Evolutionary conservation across 2,888 invertebrate species (phyloP).

Genomic region (Ceraclea dissimilis): DNA sequence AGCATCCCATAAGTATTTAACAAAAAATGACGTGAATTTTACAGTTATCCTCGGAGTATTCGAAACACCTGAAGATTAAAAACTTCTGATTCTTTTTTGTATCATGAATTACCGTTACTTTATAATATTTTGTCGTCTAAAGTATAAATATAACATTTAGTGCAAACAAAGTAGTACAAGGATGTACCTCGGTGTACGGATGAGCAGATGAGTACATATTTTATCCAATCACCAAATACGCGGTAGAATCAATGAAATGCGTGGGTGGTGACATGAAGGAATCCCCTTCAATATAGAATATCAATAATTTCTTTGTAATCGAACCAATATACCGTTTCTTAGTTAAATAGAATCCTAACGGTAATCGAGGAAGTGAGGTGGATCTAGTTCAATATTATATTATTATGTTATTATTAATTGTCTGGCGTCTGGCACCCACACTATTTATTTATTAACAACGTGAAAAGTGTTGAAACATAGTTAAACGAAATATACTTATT

Average conservation of each 20-base stretch:
- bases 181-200: neutral
- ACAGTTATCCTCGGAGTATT: too few species aligned
- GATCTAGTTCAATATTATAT: neutral
- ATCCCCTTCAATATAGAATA: constrained; percentile 15
- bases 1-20: too few species aligned
- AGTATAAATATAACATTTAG: too few species aligned
- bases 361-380: constrained; percentile 12
- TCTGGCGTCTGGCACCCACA: too few species aligned
- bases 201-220: constrained; percentile 1
- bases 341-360: constrained; percentile 12
- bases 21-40: too few species aligned
- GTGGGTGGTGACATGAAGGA: constrained; percentile 22
- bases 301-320: constrained; percentile 24
- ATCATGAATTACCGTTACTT: constrained; percentile 17
- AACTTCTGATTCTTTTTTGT: constrained; percentile 6
- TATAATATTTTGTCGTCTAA: too few species aligned
- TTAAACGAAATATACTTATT: too few species aligned
- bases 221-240: constrained; percentile 1
- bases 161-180: too few species aligned
- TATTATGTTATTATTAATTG: too few species aligned
- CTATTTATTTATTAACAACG: too few species aligned
- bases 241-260: neutral
- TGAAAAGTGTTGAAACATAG: too few species aligned
- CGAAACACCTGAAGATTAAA: neutral
- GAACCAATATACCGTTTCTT: constrained; percentile 13